These are phyloP conservation scores for Antennarius striatus DNA, from an alignment of 2,113 vertebrate species.

Conservation along the genomic window DNA sequence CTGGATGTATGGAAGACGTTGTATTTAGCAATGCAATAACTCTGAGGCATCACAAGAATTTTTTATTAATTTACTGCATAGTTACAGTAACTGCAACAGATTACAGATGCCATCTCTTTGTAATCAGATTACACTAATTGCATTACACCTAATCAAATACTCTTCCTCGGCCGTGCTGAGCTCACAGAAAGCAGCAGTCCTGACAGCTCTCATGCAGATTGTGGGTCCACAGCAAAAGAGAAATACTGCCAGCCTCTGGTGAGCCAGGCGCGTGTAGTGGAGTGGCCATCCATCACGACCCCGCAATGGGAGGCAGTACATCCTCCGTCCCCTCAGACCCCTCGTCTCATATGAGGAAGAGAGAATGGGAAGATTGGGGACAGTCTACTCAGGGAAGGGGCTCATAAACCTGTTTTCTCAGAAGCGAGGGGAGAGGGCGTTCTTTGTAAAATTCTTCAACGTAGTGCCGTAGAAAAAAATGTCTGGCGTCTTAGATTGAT, in stretches of 20 bases:
- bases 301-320: conserved; percentile 30
- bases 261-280: conserved; percentile 53
- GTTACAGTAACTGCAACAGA: conserved; percentile 76
- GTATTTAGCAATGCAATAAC: conserved; percentile 49
- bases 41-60: conserved; percentile 44
- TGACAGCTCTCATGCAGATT: conserved; percentile 47
- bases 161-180: conserved; percentile 40
- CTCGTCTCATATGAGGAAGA: conserved; percentile 25
- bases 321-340: conserved; percentile 34
- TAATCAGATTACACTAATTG: conserved; percentile 72
- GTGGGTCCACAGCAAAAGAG: conserved; percentile 38
- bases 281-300: conserved; percentile 69
- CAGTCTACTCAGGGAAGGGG: conserved; percentile 49
- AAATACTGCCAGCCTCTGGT: conserved; percentile 62
- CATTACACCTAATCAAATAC: conserved; percentile 72
- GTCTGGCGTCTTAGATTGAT: conserved; percentile 65
- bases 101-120: conserved; percentile 71
- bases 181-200: conserved; percentile 44
- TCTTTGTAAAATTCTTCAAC: conserved; percentile 51
- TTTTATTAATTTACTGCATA: conserved; percentile 65
- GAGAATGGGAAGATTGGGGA: conserved; percentile 23
- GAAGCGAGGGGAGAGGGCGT: conserved; percentile 21
- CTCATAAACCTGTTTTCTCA: conserved; percentile 62
- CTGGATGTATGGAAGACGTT: background rate
- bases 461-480: conserved; percentile 27